Conservation (phyloP, 2,113 vertebrate species). For the Nothocercus nigrocapillus region DNA sequence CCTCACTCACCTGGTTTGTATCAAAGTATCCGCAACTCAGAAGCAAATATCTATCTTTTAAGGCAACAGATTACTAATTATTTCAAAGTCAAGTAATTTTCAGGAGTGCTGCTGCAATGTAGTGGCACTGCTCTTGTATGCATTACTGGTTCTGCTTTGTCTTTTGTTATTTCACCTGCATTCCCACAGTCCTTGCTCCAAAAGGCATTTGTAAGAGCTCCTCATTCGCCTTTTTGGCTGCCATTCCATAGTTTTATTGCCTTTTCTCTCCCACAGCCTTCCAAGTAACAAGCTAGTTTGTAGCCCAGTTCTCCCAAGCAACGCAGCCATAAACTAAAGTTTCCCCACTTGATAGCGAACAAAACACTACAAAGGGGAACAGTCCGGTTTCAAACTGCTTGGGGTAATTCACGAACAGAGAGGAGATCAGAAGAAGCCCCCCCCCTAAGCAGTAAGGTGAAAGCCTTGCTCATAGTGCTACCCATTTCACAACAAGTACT, state of each 20-base stretch:
- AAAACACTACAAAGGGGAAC: slow-evolving; percentile 48
- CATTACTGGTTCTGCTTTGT: slow-evolving; percentile 54
- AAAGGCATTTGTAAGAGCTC: slow-evolving; percentile 36
- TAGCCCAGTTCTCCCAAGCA: slow-evolving; percentile 45
- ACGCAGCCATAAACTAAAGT: slow-evolving; percentile 53
- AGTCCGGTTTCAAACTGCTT: background rate
- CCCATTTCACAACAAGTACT: background rate
- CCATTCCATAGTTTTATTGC: slow-evolving; percentile 47
- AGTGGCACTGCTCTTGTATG: background rate
- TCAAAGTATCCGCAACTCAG: slow-evolving; percentile 14
- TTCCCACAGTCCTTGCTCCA: slow-evolving; percentile 51
- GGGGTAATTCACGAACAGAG: slow-evolving; percentile 57
- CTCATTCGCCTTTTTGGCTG: slow-evolving; percentile 46
- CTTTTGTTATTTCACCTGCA: slow-evolving; percentile 61
- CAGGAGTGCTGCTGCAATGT: background rate
- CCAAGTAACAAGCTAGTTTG: slow-evolving; percentile 45
- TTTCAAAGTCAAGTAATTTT: slow-evolving; percentile 28
- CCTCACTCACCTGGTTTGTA: slow-evolving; percentile 42
- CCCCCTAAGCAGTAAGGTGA: background rate
- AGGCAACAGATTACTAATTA: background rate
- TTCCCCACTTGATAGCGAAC: slow-evolving; percentile 30
- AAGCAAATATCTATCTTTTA: background rate
- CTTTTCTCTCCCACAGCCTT: slow-evolving; percentile 50
- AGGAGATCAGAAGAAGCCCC: slow-evolving; percentile 64
- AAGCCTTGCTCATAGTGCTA: rapidly evolving